These are phyloP conservation scores for Apis dorsata DNA, from an alignment of 1,140 invertebrate species.

Conservation along the genomic window DNA sequence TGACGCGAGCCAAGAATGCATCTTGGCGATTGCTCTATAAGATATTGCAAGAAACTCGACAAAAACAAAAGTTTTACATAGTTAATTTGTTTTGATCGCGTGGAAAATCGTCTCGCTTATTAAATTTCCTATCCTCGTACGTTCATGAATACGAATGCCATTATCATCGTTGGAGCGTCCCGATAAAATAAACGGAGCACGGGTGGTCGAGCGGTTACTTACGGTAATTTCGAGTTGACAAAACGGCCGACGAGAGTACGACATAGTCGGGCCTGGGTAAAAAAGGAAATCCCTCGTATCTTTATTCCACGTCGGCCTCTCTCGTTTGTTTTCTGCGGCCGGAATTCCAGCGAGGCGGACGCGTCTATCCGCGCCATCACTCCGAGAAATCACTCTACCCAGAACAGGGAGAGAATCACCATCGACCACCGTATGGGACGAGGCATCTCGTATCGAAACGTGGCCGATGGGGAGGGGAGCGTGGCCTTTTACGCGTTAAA, in stretches of 20 bases:
- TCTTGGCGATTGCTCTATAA: too few relatives aligned
- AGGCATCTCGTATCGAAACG: constrained; percentile 49
- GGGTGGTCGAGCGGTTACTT: neutral
- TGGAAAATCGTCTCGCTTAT: too few relatives aligned
- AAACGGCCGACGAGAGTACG: neutral
- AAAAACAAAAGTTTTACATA: too few relatives aligned
- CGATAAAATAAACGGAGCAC: neutral
- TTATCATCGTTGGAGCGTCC: too few relatives aligned
- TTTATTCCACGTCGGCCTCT: constrained; percentile 49
- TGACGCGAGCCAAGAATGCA: too few relatives aligned
- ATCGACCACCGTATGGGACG: neutral
- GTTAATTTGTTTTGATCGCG: too few relatives aligned
- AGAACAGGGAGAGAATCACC: constrained; percentile 20
- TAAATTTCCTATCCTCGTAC: too few relatives aligned
- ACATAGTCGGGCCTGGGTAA: neutral
- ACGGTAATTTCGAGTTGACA: neutral
- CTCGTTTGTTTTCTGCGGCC: constrained; percentile 37
- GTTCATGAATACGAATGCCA: too few relatives aligned
- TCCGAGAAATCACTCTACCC: neutral
- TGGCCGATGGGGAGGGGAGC: neutral
- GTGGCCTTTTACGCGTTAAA: constrained; percentile 62
- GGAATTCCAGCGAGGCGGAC: constrained; percentile 46
- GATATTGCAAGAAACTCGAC: too few relatives aligned
- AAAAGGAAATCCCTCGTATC: constrained; percentile 45
- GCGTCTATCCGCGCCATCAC: neutral